Evolutionary conservation across 2,888 invertebrate species (phyloP).

Genomic region (Eupsilia transversa): DNA sequence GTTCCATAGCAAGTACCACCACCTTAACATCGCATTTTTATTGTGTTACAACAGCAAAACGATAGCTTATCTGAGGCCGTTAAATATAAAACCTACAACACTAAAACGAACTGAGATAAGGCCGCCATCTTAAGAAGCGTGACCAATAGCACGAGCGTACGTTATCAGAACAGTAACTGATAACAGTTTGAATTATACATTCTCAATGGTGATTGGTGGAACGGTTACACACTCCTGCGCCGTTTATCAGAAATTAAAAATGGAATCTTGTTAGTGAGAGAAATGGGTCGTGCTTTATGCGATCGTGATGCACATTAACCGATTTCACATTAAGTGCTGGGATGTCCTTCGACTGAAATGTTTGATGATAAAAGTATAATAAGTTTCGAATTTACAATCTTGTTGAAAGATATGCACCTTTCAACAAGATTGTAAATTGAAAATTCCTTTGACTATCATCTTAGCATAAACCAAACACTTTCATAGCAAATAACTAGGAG

Average conservation of each 20-base stretch:
- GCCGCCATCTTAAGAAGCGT: conserved; percentile 86
- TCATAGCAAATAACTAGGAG: neutral
- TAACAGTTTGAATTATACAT: conserved; percentile 87
- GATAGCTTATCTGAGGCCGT: conserved; percentile 80
- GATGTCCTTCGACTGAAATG: conserved; percentile 37
- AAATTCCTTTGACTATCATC: neutral
- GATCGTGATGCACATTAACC: conserved; percentile 59
- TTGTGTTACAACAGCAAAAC: conserved; percentile 68
- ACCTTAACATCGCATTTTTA: conserved; percentile 55
- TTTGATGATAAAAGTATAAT: neutral
- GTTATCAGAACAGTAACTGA: conserved; percentile 84
- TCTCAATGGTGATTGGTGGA: conserved; percentile 82
- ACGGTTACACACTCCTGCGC: conserved; percentile 67
- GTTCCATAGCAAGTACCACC: conserved; percentile 12
- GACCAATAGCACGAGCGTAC: conserved; percentile 83
- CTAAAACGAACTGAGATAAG: conserved; percentile 83
- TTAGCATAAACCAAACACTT: neutral
- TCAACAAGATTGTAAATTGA: neutral
- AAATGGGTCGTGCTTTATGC: conserved; percentile 80
- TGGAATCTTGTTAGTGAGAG: conserved; percentile 78
- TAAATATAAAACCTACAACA: conserved; percentile 80
- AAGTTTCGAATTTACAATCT: neutral
- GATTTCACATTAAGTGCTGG: conserved; percentile 38
- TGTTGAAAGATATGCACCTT: too few species aligned
- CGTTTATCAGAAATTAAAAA: conserved; percentile 82